phyloP scores from a whole-genome alignment of 1,140 invertebrate species.

The Cardiocondyla obscurior region DNA sequence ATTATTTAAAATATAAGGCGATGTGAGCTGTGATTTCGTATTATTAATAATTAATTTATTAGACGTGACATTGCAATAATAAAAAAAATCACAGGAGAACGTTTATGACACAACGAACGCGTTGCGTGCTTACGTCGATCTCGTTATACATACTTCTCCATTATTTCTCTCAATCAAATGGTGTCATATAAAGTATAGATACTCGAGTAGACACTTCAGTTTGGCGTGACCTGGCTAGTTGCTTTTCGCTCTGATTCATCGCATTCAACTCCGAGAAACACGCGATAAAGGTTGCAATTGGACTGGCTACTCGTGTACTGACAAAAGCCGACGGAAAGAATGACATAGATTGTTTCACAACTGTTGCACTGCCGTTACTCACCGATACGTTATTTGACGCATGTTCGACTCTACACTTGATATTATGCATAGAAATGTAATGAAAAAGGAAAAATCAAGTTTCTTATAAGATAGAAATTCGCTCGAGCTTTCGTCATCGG shows the following conservation, averaged over 20 bases:
- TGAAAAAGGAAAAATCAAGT: neutral
- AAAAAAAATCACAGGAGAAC: neutral
- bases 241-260: constrained; percentile 49
- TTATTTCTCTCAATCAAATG: constrained; percentile 33
- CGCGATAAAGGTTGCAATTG: constrained; percentile 62
- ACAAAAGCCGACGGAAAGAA: constrained; percentile 54
- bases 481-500: neutral
- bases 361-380: neutral
- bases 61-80: neutral
- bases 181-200: constrained; percentile 36
- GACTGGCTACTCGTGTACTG: constrained; percentile 40
- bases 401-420: neutral
- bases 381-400: neutral
- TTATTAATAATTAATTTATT: neutral
- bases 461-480: neutral
- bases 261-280: constrained; percentile 63
- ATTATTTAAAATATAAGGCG: neutral
- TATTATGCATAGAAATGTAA: neutral
- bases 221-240: constrained; percentile 39
- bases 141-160: neutral
- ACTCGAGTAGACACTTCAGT: constrained; percentile 37
- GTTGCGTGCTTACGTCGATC: neutral
- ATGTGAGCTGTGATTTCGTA: neutral
- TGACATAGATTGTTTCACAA: constrained; percentile 38
- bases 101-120: neutral